Conservation (phyloP, 1,140 invertebrate genomes). For the Drosophila mayri region DNA sequence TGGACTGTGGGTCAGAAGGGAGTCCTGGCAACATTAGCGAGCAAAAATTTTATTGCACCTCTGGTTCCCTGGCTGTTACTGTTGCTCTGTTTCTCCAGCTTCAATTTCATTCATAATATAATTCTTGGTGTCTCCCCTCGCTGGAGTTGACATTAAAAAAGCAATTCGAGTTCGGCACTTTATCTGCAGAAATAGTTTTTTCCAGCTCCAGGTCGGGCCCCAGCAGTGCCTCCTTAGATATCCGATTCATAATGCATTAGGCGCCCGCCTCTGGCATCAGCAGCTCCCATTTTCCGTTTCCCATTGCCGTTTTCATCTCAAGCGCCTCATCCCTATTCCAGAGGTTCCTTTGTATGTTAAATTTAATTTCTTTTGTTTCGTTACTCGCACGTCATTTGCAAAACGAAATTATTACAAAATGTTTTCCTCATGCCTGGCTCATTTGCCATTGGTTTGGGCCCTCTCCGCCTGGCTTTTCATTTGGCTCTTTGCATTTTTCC, state of each 20-base stretch:
- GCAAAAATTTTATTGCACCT: constrained; percentile 82
- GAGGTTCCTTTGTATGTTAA: constrained; percentile 76
- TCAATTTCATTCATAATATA: constrained; percentile 65
- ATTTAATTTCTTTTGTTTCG: constrained; percentile 84
- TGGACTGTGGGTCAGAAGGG: constrained; percentile 30
- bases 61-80: constrained; percentile 50
- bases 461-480: constrained; percentile 33
- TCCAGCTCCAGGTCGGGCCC: constrained; percentile 3
- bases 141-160: constrained; percentile 71
- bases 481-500: constrained; percentile 54
- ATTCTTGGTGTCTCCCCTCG: constrained; percentile 52
- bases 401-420: constrained; percentile 84
- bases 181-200: constrained; percentile 68
- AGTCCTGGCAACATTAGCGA: constrained; percentile 66
- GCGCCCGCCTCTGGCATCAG: constrained; percentile 36
- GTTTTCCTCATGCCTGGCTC: constrained; percentile 55
- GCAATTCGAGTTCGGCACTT: constrained; percentile 70
- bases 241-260: constrained; percentile 79
- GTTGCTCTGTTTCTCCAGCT: constrained; percentile 29
- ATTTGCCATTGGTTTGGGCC: constrained; percentile 51
- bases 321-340: constrained; percentile 41
- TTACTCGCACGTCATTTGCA: constrained; percentile 84
- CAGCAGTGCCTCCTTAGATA: constrained; percentile 46
- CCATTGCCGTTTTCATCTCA: constrained; percentile 22
- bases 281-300: constrained; percentile 8